Conservation (phyloP, 2,888 invertebrate species). For the Sceliomorpha sp. region DNA sequence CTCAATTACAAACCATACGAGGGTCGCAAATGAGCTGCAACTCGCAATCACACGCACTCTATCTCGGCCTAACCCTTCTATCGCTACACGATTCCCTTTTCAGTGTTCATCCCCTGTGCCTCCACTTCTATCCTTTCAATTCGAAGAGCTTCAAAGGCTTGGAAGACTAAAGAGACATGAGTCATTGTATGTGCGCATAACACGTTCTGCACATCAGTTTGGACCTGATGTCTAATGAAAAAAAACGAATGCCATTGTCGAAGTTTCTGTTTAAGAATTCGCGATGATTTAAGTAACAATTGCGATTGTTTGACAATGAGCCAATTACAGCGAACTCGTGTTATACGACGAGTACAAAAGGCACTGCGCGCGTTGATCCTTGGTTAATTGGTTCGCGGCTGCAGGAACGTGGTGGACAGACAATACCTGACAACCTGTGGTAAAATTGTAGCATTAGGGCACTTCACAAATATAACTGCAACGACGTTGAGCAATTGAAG, state of each 20-base stretch:
- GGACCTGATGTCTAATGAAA: no score
- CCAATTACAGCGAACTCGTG: constrained; percentile 17
- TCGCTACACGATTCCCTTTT: constrained; percentile 6
- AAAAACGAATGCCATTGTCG: neutral
- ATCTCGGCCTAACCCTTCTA: constrained; percentile 5
- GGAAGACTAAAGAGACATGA: no score
- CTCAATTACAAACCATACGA: constrained; percentile 14
- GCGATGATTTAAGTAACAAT: constrained; percentile 19
- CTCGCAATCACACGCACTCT: neutral
- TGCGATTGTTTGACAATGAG: constrained; percentile 20
- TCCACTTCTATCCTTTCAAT: constrained; percentile 15
- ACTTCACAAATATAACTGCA: no score
- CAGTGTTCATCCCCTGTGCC: neutral
- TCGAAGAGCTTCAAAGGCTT: constrained; percentile 1
- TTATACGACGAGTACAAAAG: constrained; percentile 13
- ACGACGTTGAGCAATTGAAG: no score
- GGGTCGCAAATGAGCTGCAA: neutral
- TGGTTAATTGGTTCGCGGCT: no score
- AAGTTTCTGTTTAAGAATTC: constrained; percentile 7
- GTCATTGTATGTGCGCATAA: no score
- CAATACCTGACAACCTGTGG: no score
- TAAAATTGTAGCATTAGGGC: no score
- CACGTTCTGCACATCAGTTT: no score
- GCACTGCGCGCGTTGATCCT: neutral
- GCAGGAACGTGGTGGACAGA: no score